Conservation (phyloP, 2,888 invertebrate species). For the Thyatira batis region DNA sequence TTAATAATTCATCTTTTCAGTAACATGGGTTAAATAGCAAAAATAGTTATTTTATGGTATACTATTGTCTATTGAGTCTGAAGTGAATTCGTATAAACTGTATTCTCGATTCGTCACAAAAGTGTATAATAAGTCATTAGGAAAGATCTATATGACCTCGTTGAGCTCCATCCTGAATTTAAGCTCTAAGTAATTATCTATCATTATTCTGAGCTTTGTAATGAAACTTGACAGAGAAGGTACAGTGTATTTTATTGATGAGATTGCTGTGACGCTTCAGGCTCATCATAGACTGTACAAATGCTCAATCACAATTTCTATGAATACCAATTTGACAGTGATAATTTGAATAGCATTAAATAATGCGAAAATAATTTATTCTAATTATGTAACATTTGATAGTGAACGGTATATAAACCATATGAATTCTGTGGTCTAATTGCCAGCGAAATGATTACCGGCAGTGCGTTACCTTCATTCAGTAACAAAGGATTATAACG, state of each 20-base stretch:
- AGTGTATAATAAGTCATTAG: no score
- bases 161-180: no score
- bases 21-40: neutral
- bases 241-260: neutral
- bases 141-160: no score
- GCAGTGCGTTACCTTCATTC: conserved; percentile 13
- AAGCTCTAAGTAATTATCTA: neutral
- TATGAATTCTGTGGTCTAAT: neutral
- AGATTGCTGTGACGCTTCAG: neutral
- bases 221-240: no score
- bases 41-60: no score
- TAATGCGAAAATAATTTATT: neutral
- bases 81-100: no score
- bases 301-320: neutral
- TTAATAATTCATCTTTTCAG: neutral
- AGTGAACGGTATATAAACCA: neutral
- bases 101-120: no score
- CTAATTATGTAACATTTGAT: neutral
- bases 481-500: neutral
- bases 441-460: neutral
- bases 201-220: neutral
- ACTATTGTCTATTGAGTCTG: no score
- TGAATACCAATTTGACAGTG: neutral
- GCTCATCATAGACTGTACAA: neutral
- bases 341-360: neutral